A percentile compares a stretch with the other conserved stretches of the same genome.
Evolutionary conservation across 2,113 vertebrate genomes (phyloP).

Genomic region (Cephalopterus ornatus): DNA sequence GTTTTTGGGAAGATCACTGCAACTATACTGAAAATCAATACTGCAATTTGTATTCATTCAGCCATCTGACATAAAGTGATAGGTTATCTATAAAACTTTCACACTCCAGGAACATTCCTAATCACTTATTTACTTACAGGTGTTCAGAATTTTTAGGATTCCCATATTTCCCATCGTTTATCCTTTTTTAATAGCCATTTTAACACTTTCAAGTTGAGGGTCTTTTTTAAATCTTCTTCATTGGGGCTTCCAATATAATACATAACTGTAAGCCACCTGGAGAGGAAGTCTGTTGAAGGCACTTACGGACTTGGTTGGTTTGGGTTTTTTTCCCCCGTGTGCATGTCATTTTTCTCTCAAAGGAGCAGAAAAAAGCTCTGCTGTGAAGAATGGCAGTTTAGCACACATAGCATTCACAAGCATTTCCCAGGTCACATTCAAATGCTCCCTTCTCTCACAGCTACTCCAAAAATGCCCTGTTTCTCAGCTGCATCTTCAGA

Average conservation of each 20-base stretch:
- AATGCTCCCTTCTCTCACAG: not conserved
- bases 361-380: not conserved
- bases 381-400: not conserved
- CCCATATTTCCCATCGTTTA: not conserved
- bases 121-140: not conserved
- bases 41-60: not conserved
- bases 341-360: not conserved
- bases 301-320: not conserved
- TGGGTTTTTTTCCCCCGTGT: not conserved
- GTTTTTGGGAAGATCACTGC: not conserved
- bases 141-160: not conserved
- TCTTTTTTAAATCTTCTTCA: rapidly evolving
- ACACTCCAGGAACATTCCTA: rapidly evolving
- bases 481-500: not conserved
- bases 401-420: not conserved
- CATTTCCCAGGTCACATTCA: not conserved
- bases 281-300: not conserved
- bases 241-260: not conserved
- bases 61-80: not conserved
- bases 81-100: not conserved
- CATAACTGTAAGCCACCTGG: not conserved
- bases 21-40: not conserved
- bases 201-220: not conserved
- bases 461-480: not conserved
- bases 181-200: not conserved